Base-by-base conservation (phyloP, 1,140 invertebrate species). In the Drosophila santomea region DNA sequence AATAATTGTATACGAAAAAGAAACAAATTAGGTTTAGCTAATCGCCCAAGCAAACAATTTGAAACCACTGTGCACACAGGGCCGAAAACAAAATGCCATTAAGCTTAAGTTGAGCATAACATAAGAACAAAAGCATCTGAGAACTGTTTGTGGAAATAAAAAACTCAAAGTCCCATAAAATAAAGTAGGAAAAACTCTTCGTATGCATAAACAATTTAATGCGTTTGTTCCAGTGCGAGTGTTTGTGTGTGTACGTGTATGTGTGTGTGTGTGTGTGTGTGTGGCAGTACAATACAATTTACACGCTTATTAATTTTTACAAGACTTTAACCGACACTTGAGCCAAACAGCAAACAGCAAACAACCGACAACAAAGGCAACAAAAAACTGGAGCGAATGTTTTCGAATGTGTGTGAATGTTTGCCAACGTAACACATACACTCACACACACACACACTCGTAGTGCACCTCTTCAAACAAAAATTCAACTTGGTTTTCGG, bases 241-340 rank as follows among this genome's bases (percentile, higher is more conserved):
- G n/a, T 7, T 11, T 4, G 60, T 45, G 20, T 20, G 20, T 20
- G 20, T 20, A 2, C 20, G 20, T 20, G 20, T 20, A 20, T 20
- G 58, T 48, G 75, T 58, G 56, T 41, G 77, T 60, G 32, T 45
- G 12, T 58, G 10, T 47, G 17, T 61, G 15, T 75, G 72, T 75
- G 45, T 82, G 75, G 83, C 67, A 88, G 76, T 64, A 88, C 67
- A 86, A 88, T 88, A 76, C 79, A 86, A 86, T 86, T 82, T 86
- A 86, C 83, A 88, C 79, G 83, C 83, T 86, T 86, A 88, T 88
- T 88, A 88, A 88, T 86, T 86, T 86, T 86, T 73, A 86, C 83
- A 86, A 86, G 82, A 86, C 82, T 86, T 86, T 82, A 80, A 74
- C 75, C 78, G 84, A 88, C 79, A 88, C 83, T 83, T 77, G 79